A percentile compares a stretch with the other conserved stretches of the same genome.
phyloP scores from a whole-genome alignment of 2,888 invertebrate genomes.

The Aleiodes leptofemur region DNA sequence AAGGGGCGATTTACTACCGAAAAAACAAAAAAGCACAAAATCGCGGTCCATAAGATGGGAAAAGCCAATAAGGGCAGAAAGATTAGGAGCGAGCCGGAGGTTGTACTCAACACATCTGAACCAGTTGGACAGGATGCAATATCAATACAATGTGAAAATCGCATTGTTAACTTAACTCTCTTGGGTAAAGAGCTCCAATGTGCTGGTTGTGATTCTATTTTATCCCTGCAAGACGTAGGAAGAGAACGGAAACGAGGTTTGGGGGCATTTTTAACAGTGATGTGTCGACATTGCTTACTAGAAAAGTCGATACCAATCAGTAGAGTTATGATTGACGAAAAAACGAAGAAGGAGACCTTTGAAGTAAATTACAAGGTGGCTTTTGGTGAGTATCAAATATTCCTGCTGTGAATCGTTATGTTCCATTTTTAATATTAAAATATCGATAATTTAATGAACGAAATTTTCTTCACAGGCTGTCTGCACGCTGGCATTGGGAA shows the following conservation, averaged over 20 bases:
- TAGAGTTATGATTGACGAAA: neutral
- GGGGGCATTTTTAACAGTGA: neutral
- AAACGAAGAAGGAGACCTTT: neutral
- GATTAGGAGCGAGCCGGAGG: neutral
- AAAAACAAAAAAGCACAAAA: neutral
- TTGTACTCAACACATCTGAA: neutral
- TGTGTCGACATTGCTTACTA: conserved; percentile 1
- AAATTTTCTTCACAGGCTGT: conserved; percentile 2
- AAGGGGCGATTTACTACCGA: neutral
- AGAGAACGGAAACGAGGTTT: conserved; percentile 5
- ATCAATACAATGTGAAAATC: conserved; percentile 7
- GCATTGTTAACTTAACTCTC: conserved; percentile 6
- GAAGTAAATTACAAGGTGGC: neutral
- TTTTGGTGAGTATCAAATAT: conserved; percentile 11
- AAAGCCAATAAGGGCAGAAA: conserved; percentile 9
- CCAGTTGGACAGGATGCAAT: too few relatives aligned
- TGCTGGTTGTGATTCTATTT: neutral
- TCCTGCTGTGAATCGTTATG: neutral
- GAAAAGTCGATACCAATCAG: conserved; percentile 4
- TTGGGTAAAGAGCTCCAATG: conserved; percentile 5
- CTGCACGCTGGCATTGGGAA: conserved; percentile 17
- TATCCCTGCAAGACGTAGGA: neutral
- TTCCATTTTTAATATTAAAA: neutral
- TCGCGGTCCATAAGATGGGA: neutral
- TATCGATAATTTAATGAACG: neutral